phyloP scores from a whole-genome alignment of 2,113 vertebrate species.

The Pandion haliaetus region DNA sequence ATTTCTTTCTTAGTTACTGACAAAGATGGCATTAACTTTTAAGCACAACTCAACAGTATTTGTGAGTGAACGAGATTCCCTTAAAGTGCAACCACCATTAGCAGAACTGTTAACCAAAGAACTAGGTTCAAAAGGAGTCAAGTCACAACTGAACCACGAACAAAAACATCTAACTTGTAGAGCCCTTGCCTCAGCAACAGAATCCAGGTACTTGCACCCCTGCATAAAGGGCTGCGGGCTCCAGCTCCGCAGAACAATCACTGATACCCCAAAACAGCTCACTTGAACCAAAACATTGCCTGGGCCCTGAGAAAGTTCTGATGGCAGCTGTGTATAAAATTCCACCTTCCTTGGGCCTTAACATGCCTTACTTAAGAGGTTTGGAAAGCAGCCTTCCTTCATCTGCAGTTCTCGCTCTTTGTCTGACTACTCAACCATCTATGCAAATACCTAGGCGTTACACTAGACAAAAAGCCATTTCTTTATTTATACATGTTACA shows the following conservation, averaged over 20 bases:
- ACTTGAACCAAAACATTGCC: not conserved
- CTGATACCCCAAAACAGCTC: not conserved
- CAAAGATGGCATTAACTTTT: not conserved
- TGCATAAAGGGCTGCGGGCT: fast-evolving
- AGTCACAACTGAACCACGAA: not conserved
- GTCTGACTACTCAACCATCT: not conserved
- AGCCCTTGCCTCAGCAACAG: not conserved
- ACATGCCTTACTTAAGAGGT: not conserved
- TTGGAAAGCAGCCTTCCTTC: not conserved
- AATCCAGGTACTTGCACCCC: not conserved
- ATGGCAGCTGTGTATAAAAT: not conserved
- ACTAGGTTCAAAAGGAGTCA: not conserved
- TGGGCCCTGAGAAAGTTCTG: not conserved
- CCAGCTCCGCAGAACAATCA: not conserved
- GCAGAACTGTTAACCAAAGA: not conserved
- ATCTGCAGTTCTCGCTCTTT: not conserved
- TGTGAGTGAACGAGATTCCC: not conserved
- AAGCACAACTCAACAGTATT: not conserved
- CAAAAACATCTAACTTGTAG: not conserved
- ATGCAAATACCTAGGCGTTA: not conserved
- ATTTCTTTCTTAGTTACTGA: not conserved
- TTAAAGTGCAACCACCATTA: not conserved
- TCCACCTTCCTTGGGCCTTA: not conserved
- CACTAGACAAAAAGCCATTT: not conserved
- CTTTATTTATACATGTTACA: not conserved